These are phyloP conservation scores for Vimba vimba DNA, from an alignment of 2,113 vertebrate genomes.

Conservation along the genomic window DNA sequence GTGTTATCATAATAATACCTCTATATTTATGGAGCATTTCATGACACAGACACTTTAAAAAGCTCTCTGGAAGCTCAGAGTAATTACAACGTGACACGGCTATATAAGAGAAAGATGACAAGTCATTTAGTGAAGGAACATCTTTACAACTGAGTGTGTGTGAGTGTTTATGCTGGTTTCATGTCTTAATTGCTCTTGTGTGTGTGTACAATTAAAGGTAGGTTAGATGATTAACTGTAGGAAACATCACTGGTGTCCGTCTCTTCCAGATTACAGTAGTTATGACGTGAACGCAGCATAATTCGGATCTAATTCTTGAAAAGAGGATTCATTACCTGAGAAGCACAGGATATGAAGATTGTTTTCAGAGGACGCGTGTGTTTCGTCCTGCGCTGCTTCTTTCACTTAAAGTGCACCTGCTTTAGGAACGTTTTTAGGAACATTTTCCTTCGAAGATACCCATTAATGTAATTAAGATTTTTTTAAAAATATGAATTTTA, in stretches of 20 bases:
- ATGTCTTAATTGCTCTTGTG: not conserved
- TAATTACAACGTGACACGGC: not conserved
- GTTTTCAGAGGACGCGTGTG: not conserved
- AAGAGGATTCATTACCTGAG: not conserved
- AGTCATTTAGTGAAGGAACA: not conserved
- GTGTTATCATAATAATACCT: not conserved
- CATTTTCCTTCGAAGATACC: not conserved
- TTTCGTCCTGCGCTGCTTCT: not conserved
- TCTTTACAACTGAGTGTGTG: not conserved
- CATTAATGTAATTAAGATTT: not conserved
- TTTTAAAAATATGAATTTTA: not conserved
- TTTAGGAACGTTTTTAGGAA: not conserved
- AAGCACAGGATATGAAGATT: too few species aligned
- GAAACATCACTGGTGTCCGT: too few species aligned
- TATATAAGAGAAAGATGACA: not conserved
- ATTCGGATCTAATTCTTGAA: too few species aligned
- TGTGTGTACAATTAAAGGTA: too few species aligned
- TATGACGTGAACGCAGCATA: too few species aligned
- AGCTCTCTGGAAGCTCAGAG: not conserved
- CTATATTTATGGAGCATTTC: not conserved
- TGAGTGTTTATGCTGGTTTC: not conserved
- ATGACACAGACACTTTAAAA: not conserved
- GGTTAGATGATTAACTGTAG: too few species aligned
- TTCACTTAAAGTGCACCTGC: not conserved
- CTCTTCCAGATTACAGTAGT: too few species aligned